Percentiles rank a stretch among this genome's conserved stretches.
Evolutionary conservation across 1,140 invertebrate genomes (phyloP).

Genomic region (Philopotamus ludificatus): DNA sequence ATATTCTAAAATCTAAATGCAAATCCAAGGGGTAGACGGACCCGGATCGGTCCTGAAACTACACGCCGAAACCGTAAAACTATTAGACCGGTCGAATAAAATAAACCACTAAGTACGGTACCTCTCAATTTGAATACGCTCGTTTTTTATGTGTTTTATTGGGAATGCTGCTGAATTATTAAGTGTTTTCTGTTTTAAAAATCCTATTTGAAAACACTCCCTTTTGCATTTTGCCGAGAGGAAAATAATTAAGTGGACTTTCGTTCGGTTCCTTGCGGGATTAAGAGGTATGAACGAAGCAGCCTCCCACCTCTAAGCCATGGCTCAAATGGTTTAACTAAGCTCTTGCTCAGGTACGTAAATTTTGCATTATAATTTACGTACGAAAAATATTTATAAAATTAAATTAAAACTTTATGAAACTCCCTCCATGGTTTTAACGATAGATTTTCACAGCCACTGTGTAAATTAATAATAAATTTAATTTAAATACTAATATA

Average conservation of each 20-base stretch:
- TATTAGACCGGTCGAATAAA: neutral
- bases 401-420: no score
- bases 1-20: constrained; percentile 43
- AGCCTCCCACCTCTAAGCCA: constrained; percentile 28
- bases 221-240: constrained; percentile 17
- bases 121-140: no score
- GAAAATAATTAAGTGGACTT: constrained; percentile 42
- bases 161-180: neutral
- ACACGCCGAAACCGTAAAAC: constrained; percentile 16
- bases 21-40: constrained; percentile 32
- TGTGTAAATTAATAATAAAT: no score
- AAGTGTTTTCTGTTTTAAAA: neutral
- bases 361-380: neutral
- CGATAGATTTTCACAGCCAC: no score
- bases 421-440: no score
- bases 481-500: no score
- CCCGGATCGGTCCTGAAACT: constrained; percentile 11
- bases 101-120: no score
- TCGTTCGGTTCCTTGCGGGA: constrained; percentile 35
- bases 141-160: no score
- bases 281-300: constrained; percentile 29
- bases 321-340: constrained; percentile 32
- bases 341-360: constrained; percentile 10
- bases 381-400: no score
- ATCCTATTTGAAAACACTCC: constrained; percentile 15